Evolutionary conservation across 2,797 vertebrate genomes (phyloP).

Genomic region (Limnodromus scolopaceus): DNA sequence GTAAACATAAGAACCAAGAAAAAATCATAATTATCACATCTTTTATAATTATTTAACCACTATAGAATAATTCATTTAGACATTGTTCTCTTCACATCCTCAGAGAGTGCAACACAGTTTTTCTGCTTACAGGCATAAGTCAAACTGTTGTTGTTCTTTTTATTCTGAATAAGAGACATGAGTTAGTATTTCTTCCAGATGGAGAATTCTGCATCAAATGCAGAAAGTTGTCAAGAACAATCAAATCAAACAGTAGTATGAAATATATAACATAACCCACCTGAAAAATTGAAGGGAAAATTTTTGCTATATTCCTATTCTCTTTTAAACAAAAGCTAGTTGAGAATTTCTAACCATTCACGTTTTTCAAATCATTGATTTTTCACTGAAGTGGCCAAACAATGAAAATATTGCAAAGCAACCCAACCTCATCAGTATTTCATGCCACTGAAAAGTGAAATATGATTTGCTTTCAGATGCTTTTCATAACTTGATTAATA

Average conservation of each 20-base stretch:
- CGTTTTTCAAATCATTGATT: not conserved
- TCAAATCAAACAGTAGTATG: not conserved
- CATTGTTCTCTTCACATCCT: not conserved
- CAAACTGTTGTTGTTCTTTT: not conserved
- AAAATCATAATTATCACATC: not conserved
- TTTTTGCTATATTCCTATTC: not conserved
- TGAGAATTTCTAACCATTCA: not conserved
- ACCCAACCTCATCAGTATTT: not conserved
- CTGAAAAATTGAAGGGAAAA: not conserved
- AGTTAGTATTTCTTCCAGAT: not conserved
- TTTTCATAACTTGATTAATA: not conserved
- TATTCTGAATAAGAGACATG: not conserved
- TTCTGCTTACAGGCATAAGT: not conserved
- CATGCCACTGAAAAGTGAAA: not conserved
- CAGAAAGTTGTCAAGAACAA: not conserved
- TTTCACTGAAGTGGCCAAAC: not conserved
- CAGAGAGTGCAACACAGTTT: not conserved
- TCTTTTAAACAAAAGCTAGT: not conserved
- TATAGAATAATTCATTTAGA: not conserved
- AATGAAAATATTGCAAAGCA: not conserved
- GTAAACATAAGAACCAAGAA: not conserved
- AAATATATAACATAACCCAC: not conserved
- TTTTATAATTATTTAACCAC: not conserved
- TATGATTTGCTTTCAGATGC: not conserved
- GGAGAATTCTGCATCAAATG: not conserved